Evolutionary conservation across 1,140 invertebrate species (phyloP), one percentile per base, ranked within the genome.

Genomic region (Stegodyphus dumicola): DNA sequence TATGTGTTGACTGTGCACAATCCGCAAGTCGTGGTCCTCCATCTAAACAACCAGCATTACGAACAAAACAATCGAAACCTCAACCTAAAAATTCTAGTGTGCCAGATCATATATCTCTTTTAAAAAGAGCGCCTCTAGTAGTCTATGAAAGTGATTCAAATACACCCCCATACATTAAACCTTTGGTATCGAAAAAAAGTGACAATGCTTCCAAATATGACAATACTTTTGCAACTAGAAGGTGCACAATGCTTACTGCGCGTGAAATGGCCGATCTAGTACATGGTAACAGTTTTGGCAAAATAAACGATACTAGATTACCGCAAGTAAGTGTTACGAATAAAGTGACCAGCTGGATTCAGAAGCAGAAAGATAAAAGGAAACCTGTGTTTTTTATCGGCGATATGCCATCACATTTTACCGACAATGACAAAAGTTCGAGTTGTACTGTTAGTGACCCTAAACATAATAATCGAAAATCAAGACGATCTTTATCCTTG

Each of bases 371-470:
- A 33, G 70, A 73, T 54, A 86, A 86, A 86, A 33, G 84, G n/a
- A 86, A 86, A 18, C 76, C 84, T 3, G 56, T 86, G 17, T 86
- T 86, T 64, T 86, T 86, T 10, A 86, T 86, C 7, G 84, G 84
- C 0, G 84, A 86, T 73, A 7, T 51, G 52, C 71, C 73, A 13
- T 15, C 67, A 17, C 71, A 71, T 80, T 78, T 69, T 69, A 33
- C 33, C 11, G 66, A 69, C 18, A 80, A 60, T 49, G 4, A 48
- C 71, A 65, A 71, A 80, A 18, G 7, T 9, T 5, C 3, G 10
- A 60, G 17, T 49, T 7, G 18, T 2, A 13, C 17, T 17, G n/a
- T n/a, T n/a, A 15, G 6, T n/a, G 52, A 15, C 49, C 60, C 49
- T 7, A 74, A 83, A 75, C 15, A 7, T 18, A 65, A 49, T 6